Percentiles rank a stretch among this genome's conserved stretches.
These are phyloP conservation scores for Agrochola litura DNA, from an alignment of 2,888 invertebrate species.

Conservation along the genomic window DNA sequence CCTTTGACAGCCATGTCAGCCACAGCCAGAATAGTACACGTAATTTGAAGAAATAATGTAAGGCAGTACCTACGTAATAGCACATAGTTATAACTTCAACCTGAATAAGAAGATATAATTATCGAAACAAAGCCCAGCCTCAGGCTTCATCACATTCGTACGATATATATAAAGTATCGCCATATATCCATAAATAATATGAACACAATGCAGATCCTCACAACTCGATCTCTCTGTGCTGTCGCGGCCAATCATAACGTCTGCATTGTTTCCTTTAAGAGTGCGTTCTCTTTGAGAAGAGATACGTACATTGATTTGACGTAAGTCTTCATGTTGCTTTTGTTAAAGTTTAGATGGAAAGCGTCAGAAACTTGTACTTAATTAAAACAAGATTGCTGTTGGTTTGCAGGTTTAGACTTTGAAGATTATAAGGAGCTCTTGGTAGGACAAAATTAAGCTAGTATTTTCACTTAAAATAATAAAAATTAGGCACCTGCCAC, in stretches of 20 bases:
- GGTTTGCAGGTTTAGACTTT: not conserved
- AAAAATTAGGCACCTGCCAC: too few species aligned
- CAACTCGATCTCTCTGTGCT: slow-evolving; percentile 10
- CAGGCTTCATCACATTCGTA: not conserved
- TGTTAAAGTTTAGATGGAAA: not conserved
- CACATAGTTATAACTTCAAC: not conserved
- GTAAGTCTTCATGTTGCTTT: not conserved
- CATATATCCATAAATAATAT: slow-evolving; percentile 6
- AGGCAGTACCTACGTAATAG: not conserved
- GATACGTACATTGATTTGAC: slow-evolving; percentile 15
- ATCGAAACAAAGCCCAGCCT: not conserved
- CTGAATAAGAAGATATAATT: not conserved
- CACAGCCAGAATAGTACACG: too few species aligned
- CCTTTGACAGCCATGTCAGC: not conserved
- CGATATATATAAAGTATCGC: too few species aligned
- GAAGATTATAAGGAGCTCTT: not conserved
- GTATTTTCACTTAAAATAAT: too few species aligned
- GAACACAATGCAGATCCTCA: slow-evolving; percentile 2
- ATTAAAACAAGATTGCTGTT: not conserved
- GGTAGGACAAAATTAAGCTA: not conserved
- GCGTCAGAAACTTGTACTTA: not conserved
- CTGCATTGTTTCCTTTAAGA: slow-evolving; percentile 25
- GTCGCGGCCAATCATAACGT: slow-evolving; percentile 24
- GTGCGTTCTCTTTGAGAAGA: slow-evolving; percentile 7
- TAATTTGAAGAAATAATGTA: not conserved